Evolutionary conservation across 2,888 invertebrate genomes (phyloP), one percentile per base, ranked within the genome.

Genomic region (Hermaeophaga mercurialis): DNA sequence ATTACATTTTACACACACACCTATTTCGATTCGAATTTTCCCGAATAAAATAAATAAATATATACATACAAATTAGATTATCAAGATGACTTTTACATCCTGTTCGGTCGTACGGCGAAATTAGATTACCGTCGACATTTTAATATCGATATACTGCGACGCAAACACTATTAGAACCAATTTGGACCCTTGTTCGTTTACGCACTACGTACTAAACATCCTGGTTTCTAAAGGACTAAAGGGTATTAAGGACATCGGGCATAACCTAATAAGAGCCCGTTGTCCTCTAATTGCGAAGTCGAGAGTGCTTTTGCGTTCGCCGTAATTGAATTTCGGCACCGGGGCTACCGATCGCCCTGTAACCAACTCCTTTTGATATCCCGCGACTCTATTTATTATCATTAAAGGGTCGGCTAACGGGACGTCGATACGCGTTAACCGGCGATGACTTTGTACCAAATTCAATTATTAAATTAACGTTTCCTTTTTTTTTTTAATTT

Each of bases 271-370:
- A 73, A 72, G 70, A 66, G 69, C 72, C 72, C 71, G 70, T 74
- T 73, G 74, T 73, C 74, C 74, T 63, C 67, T 75, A 75, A 76
- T 75, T 75, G 76, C 70, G 67, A 74, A 75, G 75, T 75, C 72
- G 74, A 74, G 74, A 75, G 74, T 67, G 66, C 70, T 72, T 70
- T 67, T 66, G n/a, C n/a, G n/a, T 62, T 65, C 59, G 64, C 65
- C 66, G 63, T 73, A 72, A 73, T 73, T 70, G 69, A 70, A 70
- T 73, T 48, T 70, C 62, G 65, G 62, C 66, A 65, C 66, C 62
- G 67, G 67, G n/a, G 54, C 60, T 62, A 55, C 56, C 56, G 58
- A 62, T 62, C 59, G 59, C 50, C 56, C 60, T 57, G 61, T 57
- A 59, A 50, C 45, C 46, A 46, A 59, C 60, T 61, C 61, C 63